phyloP scores from a whole-genome alignment of 2,888 invertebrate genomes.

The Calephelis perditalis region DNA sequence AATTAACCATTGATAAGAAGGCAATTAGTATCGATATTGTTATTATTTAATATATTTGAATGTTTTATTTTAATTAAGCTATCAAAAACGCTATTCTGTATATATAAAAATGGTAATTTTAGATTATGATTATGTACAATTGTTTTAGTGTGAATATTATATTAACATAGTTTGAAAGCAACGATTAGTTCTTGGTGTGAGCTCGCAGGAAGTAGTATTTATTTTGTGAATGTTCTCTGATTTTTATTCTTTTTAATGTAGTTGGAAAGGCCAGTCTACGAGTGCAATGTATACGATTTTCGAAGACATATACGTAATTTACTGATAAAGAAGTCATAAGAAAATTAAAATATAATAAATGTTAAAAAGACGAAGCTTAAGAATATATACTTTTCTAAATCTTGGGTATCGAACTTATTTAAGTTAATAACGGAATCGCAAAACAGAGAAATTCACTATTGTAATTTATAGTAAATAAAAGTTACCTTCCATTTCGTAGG shows the following conservation, averaged over 20 bases:
- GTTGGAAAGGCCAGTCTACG: conserved; percentile 73
- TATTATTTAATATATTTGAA: conserved; percentile 78
- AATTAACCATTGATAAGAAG: conserved; percentile 78
- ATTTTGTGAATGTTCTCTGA: conserved; percentile 55
- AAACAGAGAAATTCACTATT: conserved; percentile 45
- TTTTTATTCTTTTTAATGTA: conserved; percentile 49
- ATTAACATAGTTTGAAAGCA: conserved; percentile 65
- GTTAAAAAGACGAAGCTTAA: conserved; percentile 65
- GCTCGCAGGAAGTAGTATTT: conserved; percentile 53
- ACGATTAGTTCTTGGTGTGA: conserved; percentile 53
- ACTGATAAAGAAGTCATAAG: conserved; percentile 71
- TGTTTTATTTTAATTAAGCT: conserved; percentile 76
- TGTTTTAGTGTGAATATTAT: conserved; percentile 77
- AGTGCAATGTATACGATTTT: conserved; percentile 80
- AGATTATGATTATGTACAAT: conserved; percentile 72
- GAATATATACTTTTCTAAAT: conserved; percentile 61
- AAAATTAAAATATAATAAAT: conserved; percentile 65
- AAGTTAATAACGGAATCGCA: conserved; percentile 40
- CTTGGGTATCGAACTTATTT: conserved; percentile 10
- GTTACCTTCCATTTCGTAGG: conserved; percentile 68
- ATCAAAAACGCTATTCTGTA: conserved; percentile 72
- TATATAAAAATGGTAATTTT: conserved; percentile 69
- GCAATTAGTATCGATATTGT: conserved; percentile 77
- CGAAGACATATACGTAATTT: conserved; percentile 76
- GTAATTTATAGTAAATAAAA: conserved; percentile 60